A percentile compares a stretch with the other conserved stretches of the same genome.
Conservation (phyloP, 2,113 vertebrate species). For the Hippocampus barbouri region DNA sequence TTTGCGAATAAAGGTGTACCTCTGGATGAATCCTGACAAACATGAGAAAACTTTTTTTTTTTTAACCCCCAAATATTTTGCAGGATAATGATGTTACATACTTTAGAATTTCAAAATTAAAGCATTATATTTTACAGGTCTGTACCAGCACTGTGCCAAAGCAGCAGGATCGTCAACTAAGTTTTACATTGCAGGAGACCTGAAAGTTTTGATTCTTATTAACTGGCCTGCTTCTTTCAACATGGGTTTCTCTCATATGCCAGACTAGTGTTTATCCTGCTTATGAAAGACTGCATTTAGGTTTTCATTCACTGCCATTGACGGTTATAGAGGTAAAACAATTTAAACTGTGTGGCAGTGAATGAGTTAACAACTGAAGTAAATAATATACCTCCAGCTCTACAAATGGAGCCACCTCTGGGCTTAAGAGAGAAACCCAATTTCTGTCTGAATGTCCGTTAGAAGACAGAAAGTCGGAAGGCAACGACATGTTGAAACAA, state of each 20-base stretch:
- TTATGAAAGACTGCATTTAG: not conserved
- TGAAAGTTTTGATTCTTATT: not conserved
- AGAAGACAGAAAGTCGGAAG: conserved; percentile 7
- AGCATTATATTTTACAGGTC: conserved; percentile 1
- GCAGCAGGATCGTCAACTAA: not conserved
- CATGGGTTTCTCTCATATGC: not conserved
- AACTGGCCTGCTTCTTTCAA: not conserved
- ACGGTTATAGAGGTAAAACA: not conserved
- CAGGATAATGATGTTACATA: not conserved
- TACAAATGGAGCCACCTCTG: not conserved
- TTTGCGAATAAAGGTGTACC: not conserved
- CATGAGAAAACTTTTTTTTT: not conserved
- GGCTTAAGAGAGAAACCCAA: not conserved
- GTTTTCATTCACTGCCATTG: too few species aligned
- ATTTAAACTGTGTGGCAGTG: not conserved
- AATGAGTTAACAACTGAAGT: not conserved
- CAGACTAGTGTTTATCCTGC: conserved; percentile 9
- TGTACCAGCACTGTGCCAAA: not conserved
- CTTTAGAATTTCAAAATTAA: not conserved
- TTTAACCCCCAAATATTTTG: not conserved
- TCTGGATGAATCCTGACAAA: not conserved
- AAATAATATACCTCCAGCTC: not conserved
- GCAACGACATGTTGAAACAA: conserved; percentile 29
- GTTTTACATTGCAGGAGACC: not conserved
- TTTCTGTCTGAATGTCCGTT: conserved; percentile 4